phyloP scores from a whole-genome alignment of 2,888 invertebrate genomes.

The Thymelicus sylvestris region DNA sequence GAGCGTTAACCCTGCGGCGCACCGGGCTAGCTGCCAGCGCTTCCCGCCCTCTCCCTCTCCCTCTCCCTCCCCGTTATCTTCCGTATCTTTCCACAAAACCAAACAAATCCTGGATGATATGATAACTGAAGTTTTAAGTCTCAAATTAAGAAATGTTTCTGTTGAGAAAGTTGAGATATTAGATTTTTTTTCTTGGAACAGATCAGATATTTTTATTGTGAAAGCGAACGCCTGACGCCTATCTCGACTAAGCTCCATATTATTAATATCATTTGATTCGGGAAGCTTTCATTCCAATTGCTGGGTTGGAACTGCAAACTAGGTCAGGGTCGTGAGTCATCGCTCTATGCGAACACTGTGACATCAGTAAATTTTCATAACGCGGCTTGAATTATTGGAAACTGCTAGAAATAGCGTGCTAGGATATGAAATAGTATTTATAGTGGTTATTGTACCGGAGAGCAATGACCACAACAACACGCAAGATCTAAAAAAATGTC shows the following conservation, averaged over 20 bases:
- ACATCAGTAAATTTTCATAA: slow-evolving; percentile 6
- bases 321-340: slow-evolving; percentile 35
- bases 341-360: slow-evolving; percentile 14
- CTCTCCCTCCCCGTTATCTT: slow-evolving; percentile 6
- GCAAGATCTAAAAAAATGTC: no score
- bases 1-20: slow-evolving; percentile 40
- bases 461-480: no score
- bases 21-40: slow-evolving; percentile 39
- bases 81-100: neutral
- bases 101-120: slow-evolving; percentile 1
- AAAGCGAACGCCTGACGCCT: neutral
- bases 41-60: slow-evolving; percentile 17
- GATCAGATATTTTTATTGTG: neutral
- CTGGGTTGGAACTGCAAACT: slow-evolving; percentile 20
- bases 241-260: neutral
- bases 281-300: slow-evolving; percentile 27
- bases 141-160: neutral
- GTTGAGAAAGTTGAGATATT: no score
- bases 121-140: neutral
- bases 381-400: neutral
- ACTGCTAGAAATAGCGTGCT: neutral
- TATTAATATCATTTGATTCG: slow-evolving; percentile 9
- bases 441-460: no score
- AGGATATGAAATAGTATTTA: no score
- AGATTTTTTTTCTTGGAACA: neutral